Evolutionary conservation across 2,888 invertebrate species (phyloP).

Genomic region (Ochropacha duplaris): DNA sequence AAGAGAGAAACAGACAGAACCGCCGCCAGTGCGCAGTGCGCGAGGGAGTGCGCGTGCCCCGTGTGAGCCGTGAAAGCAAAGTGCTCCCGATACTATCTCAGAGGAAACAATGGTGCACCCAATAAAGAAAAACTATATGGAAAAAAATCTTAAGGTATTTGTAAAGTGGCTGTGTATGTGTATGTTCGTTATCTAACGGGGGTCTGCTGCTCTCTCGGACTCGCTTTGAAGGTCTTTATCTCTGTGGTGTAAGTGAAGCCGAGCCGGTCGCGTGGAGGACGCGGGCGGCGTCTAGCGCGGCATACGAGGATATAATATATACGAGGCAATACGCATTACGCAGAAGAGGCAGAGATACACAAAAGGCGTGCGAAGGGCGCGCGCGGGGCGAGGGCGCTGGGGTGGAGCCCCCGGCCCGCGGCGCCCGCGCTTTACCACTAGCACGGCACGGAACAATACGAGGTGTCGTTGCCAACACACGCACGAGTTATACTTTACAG

Average conservation of each 20-base stretch:
- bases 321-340: slow-evolving; percentile 72
- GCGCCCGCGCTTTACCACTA: slow-evolving; percentile 69
- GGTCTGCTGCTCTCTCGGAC: slow-evolving; percentile 85
- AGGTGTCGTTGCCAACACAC: slow-evolving; percentile 64
- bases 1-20: slow-evolving; percentile 84
- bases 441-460: slow-evolving; percentile 60
- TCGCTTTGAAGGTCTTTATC: slow-evolving; percentile 82
- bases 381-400: slow-evolving; percentile 65
- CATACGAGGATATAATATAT: slow-evolving; percentile 60
- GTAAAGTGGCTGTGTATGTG: slow-evolving; percentile 79
- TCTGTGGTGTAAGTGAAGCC: slow-evolving; percentile 73
- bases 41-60: slow-evolving; percentile 74
- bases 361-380: slow-evolving; percentile 68
- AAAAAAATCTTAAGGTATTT: slow-evolving; percentile 64
- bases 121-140: slow-evolving; percentile 55
- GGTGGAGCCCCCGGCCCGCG: slow-evolving; percentile 64
- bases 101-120: slow-evolving; percentile 66
- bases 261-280: slow-evolving; percentile 55
- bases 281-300: neutral
- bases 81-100: slow-evolving; percentile 72
- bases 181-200: slow-evolving; percentile 76
- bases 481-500: slow-evolving; percentile 76
- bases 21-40: slow-evolving; percentile 82
- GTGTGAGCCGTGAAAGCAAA: slow-evolving; percentile 76
- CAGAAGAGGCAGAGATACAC: slow-evolving; percentile 74